phyloP scores from a whole-genome alignment of 2,113 vertebrate species.

The Oreochromis spilurus region DNA sequence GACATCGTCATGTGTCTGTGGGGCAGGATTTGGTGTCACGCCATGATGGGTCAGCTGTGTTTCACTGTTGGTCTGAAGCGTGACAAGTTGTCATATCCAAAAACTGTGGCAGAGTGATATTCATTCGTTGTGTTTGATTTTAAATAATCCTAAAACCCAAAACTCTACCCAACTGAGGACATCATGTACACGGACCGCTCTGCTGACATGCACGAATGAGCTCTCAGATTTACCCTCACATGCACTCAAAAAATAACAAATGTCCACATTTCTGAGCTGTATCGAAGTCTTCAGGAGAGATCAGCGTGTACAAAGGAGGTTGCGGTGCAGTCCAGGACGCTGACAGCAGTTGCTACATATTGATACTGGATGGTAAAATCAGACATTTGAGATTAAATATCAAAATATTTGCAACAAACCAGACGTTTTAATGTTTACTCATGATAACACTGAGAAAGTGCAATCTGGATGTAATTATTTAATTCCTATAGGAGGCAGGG shows the following conservation, averaged over 20 bases:
- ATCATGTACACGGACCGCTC: too few species aligned
- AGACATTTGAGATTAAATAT: background rate
- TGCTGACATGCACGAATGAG: too few species aligned
- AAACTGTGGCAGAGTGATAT: too few species aligned
- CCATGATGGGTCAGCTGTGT: too few species aligned
- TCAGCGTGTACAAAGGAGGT: background rate
- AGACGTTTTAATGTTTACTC: background rate
- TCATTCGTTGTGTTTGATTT: too few species aligned
- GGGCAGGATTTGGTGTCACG: too few species aligned
- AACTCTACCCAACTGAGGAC: too few species aligned
- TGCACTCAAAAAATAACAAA: background rate
- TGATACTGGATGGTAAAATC: background rate
- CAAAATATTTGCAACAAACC: background rate
- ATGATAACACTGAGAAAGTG: background rate
- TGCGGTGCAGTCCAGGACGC: background rate
- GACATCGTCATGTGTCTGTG: too few species aligned
- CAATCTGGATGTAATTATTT: background rate
- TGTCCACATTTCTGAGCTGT: background rate
- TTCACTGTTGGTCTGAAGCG: too few species aligned
- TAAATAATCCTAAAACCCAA: too few species aligned
- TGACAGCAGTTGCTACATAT: background rate
- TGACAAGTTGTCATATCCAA: too few species aligned
- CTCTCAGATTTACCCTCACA: background rate
- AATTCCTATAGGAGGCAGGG: rapidly evolving
- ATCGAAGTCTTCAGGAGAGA: background rate